Base-by-base conservation (phyloP, 2,797 vertebrate species). In the Acipenser transmontanus region DNA sequence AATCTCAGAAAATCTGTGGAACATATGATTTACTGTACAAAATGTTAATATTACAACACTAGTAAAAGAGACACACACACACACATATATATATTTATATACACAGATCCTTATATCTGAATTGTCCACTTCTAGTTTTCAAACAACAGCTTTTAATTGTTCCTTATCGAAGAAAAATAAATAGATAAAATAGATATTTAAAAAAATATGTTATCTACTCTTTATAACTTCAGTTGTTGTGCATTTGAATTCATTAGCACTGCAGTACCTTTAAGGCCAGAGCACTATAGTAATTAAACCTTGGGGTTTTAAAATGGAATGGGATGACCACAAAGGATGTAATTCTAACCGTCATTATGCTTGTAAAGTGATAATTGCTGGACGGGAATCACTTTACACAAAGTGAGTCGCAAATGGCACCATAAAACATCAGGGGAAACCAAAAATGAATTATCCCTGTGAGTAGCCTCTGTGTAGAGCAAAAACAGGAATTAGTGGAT, bases 331-430 rank as follows among this genome's bases (percentile, higher is more conserved):
- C 49, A 66, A 66, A 70, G 66, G 70, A 71, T 70, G 73, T 85
- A 77, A 88, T 85, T 77, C 34, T 4, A 34, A 34, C 34, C 34
- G 4, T 34, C 34, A 34, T 34, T 34, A 64, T 62, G 69, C 77
- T 71, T 74, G 76, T 85, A 85, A 87, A 87, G 73, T 66, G 73
- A 65, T 78, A 66, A 74, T 68, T 75, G 70, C 68, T 66, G 80
- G 72, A 75, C 17, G 68, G 67, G 62, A 61, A 50, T 50, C 34
- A 63, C 68, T 76, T 74, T 78, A 34, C 34, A 34, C 34, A 34
- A 34, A 71, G 69, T 7, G 50, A 12, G 48, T 49, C 67, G 60
- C 73, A 78, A 67, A 74, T 61, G 73, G 50, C 74, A 69, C 79
- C 71, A 67, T 71, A 67, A 76, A 76, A 72, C 72, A 81, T 68